Evolutionary conservation across 2,113 vertebrate genomes (phyloP).

Genomic region (Melanotaenia duboulayi): DNA sequence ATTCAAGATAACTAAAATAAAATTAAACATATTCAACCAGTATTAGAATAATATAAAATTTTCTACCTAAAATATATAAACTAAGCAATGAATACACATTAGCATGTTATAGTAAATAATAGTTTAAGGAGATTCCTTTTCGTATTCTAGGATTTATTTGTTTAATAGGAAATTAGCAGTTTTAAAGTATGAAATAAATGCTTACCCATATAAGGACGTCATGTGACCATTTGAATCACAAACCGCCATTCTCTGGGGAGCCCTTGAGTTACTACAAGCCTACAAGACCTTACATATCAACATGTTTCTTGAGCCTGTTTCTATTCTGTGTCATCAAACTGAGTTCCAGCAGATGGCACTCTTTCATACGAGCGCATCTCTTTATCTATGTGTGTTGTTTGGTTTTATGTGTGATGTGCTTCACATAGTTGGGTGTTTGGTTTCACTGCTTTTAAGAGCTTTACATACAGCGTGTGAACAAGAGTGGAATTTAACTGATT

Average conservation of each 20-base stretch:
- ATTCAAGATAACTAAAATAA: too few species aligned
- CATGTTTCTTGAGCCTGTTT: slow-evolving; percentile 5
- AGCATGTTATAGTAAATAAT: too few species aligned
- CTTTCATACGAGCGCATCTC: slow-evolving; percentile 70
- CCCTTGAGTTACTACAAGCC: not conserved
- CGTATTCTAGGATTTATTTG: not conserved
- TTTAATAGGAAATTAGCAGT: not conserved
- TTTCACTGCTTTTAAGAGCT: slow-evolving; percentile 62
- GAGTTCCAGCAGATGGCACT: slow-evolving; percentile 77
- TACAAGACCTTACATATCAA: slow-evolving; percentile 12
- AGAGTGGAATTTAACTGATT: slow-evolving; percentile 40
- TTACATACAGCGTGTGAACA: slow-evolving; percentile 66
- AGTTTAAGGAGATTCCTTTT: not conserved
- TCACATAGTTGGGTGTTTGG: slow-evolving; percentile 57
- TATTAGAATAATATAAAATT: too few species aligned
- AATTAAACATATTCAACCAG: too few species aligned
- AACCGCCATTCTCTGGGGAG: not conserved
- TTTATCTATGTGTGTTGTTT: not conserved
- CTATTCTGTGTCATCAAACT: slow-evolving; percentile 7
- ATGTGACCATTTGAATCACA: not conserved
- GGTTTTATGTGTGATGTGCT: slow-evolving; percentile 17
- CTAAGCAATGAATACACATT: not conserved
- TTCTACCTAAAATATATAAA: not conserved
- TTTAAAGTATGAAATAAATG: not conserved
- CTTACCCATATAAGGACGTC: not conserved